Percentiles rank a stretch among this genome's conserved stretches.
These are phyloP conservation scores for Drosophila pegasa DNA, from an alignment of 2,888 invertebrate species.

Conservation along the genomic window DNA sequence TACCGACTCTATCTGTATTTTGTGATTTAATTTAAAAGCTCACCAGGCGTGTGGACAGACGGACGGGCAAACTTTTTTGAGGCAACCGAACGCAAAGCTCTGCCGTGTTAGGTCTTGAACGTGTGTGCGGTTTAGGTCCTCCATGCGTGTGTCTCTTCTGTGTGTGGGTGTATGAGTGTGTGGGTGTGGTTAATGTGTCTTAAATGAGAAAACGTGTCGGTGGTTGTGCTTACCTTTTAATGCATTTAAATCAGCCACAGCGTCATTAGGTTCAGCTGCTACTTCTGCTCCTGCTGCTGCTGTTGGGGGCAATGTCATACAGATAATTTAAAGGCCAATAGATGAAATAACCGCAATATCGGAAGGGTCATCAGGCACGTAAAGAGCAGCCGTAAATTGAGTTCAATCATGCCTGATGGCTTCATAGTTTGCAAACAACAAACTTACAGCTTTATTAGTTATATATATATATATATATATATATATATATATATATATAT, in stretches of 20 bases:
- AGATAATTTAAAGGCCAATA: conserved; percentile 33
- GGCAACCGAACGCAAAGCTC: conserved; percentile 33
- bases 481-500: too few relatives aligned
- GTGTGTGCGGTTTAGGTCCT: conserved; percentile 16
- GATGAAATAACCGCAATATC: conserved; percentile 4
- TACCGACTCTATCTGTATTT: conserved; percentile 71
- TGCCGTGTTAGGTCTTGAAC: conserved; percentile 31
- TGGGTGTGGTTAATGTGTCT: conserved; percentile 63
- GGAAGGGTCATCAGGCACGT: conserved; percentile 11
- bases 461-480: not conserved
- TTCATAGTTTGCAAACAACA: not conserved
- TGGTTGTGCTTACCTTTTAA: conserved; percentile 47
- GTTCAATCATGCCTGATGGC: not conserved
- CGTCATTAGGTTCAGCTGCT: conserved; percentile 53
- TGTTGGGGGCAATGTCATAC: conserved; percentile 12
- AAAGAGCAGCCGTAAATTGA: not conserved
- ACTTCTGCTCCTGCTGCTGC: conserved; percentile 16
- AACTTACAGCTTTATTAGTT: too few relatives aligned
- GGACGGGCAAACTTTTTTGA: conserved; percentile 40
- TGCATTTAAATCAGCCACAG: conserved; percentile 46
- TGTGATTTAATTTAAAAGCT: conserved; percentile 79
- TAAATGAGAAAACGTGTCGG: conserved; percentile 73
- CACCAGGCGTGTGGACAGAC: conserved; percentile 26
- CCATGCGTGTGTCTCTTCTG: conserved; percentile 13
- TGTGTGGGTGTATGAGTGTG: conserved; percentile 14